A percentile compares a stretch with the other conserved stretches of the same genome.
Conservation (phyloP, 2,888 invertebrate genomes). For the Amphipoea lucens region DNA sequence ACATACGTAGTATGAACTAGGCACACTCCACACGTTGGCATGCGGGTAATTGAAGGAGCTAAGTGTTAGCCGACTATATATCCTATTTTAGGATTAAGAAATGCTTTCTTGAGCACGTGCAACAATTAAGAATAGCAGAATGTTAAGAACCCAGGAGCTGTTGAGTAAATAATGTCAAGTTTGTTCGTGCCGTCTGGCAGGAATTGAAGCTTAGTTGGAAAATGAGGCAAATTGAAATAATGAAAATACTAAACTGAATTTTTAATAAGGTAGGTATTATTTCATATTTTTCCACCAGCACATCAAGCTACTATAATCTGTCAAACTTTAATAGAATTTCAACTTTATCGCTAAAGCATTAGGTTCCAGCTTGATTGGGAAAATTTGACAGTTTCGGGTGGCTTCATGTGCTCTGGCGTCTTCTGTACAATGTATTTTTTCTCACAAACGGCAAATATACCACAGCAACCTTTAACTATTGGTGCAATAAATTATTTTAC, state of each 20-base stretch:
- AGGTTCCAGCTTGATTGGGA: too few relatives aligned
- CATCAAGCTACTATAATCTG: too few relatives aligned
- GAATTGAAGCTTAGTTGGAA: conserved; percentile 22
- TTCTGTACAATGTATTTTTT: not conserved
- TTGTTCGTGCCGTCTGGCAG: conserved; percentile 25
- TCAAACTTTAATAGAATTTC: too few relatives aligned
- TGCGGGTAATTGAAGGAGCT: conserved; percentile 46
- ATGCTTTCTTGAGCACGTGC: conserved; percentile 62
- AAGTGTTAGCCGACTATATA: conserved; percentile 31
- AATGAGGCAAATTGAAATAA: conserved; percentile 13
- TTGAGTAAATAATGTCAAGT: conserved; percentile 56
- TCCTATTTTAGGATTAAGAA: conserved; percentile 59
- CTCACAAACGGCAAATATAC: not conserved
- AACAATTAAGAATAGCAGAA: conserved; percentile 57
- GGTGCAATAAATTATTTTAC: conserved; percentile 10
- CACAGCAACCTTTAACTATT: not conserved
- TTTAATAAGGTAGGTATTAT: not conserved
- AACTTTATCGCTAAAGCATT: too few relatives aligned
- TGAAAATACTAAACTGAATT: not conserved
- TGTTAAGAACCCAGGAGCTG: conserved; percentile 30
- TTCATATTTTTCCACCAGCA: not conserved
- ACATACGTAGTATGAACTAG: conserved; percentile 18
- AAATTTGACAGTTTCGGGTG: too few relatives aligned
- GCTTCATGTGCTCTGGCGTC: too few relatives aligned
- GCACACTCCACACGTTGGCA: conserved; percentile 35